A percentile compares a stretch with the other conserved stretches of the same genome.
phyloP scores from a whole-genome alignment of 2,797 vertebrate genomes.

The Tokudaia muenninki region DNA sequence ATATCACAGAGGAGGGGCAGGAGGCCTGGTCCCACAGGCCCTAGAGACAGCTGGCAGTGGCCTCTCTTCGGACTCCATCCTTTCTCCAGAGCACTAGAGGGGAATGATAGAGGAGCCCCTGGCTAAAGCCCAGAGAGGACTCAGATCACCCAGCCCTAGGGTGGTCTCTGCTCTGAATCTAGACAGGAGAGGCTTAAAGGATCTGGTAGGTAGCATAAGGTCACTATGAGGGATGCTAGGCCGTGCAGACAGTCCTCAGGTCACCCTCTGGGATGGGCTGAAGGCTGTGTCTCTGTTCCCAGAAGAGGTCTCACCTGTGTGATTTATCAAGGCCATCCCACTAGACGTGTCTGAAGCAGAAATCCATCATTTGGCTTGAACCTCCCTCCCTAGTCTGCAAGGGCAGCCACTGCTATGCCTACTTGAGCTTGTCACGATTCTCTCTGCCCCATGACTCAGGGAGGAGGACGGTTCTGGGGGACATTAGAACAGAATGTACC shows the following conservation, averaged over 20 bases:
- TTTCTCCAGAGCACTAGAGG: not conserved
- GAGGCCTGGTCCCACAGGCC: not conserved
- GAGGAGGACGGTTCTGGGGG: not conserved
- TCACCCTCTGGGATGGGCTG: not conserved
- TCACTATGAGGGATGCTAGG: not conserved
- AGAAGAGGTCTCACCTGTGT: not conserved
- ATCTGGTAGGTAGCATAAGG: not conserved
- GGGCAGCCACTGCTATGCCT: not conserved
- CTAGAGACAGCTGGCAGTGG: not conserved
- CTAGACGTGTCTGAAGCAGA: not conserved
- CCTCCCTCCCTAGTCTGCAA: not conserved
- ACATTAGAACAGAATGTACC: not conserved
- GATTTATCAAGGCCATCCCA: not conserved
- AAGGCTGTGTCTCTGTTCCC: not conserved
- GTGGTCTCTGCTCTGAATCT: not conserved
- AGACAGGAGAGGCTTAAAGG: not conserved
- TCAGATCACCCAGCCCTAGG: not conserved
- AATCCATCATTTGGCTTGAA: not conserved
- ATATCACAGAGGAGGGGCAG: not conserved
- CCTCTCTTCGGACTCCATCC: not conserved
- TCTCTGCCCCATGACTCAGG: not conserved
- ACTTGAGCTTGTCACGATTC: not conserved
- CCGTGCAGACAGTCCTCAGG: not conserved
- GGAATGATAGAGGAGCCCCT: not conserved
- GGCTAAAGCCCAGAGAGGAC: not conserved